phyloP scores from a whole-genome alignment of 1,140 invertebrate species.

The Eufriesea mexicana region DNA sequence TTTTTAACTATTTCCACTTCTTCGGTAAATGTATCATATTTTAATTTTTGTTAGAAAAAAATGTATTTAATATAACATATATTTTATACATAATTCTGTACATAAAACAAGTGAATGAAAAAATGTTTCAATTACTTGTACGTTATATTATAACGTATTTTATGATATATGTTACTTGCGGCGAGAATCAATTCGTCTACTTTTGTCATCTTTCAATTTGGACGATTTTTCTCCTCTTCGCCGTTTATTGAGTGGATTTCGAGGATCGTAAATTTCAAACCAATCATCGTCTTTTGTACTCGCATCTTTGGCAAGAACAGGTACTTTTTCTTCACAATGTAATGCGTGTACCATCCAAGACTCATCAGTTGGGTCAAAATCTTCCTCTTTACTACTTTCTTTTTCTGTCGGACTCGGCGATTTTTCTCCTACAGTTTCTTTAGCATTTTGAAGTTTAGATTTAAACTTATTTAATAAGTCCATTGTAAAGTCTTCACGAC shows the following conservation, averaged over 20 bases:
- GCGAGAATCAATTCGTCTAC: constrained; percentile 2
- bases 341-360: constrained; percentile 91
- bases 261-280: constrained; percentile 97
- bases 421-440: constrained; percentile 81
- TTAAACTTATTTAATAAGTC: constrained; percentile 92
- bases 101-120: not conserved
- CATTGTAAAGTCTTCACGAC: constrained; percentile 88
- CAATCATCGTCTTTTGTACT: constrained; percentile 96
- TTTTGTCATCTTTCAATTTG: constrained; percentile 42
- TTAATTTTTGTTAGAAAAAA: constrained; percentile 10
- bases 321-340: constrained; percentile 88
- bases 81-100: constrained; percentile 24
- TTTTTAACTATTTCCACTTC: not conserved
- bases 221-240: constrained; percentile 85
- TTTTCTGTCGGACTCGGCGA: constrained; percentile 49
- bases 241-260: constrained; percentile 96
- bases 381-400: constrained; percentile 69
- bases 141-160: not conserved
- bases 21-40: not conserved
- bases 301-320: constrained; percentile 96
- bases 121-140: not conserved
- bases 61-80: constrained; percentile 40
- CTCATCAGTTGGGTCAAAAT: constrained; percentile 83
- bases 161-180: constrained; percentile 35
- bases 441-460: constrained; percentile 87